These are phyloP conservation scores for Sebastolobus alascanus DNA, from an alignment of 2,797 vertebrate species.

Conservation along the genomic window DNA sequence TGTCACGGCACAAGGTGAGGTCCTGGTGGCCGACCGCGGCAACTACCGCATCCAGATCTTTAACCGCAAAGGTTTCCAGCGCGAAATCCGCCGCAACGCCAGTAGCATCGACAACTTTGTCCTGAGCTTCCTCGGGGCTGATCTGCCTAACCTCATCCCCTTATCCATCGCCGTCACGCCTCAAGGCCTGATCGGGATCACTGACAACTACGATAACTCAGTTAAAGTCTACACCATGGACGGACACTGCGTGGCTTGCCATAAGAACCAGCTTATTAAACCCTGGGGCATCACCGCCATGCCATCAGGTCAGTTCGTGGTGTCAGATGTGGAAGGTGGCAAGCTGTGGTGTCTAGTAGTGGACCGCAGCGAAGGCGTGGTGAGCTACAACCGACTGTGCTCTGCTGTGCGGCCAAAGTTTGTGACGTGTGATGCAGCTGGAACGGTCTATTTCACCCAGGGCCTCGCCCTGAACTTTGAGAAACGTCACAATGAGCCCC, in stretches of 20 bases:
- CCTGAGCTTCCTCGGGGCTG: slow-evolving; percentile 95
- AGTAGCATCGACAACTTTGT: slow-evolving; percentile 97
- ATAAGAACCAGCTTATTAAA: slow-evolving; percentile 96
- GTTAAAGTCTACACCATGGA: slow-evolving; percentile 97
- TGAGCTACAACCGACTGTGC: slow-evolving; percentile 94
- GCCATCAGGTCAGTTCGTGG: slow-evolving; percentile 96
- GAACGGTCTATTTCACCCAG: slow-evolving; percentile 97
- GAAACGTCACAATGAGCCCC: slow-evolving; percentile 94
- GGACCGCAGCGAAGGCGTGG: slow-evolving; percentile 92
- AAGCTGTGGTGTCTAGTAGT: slow-evolving; percentile 97
- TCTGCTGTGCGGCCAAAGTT: slow-evolving; percentile 97
- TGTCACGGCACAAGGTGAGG: slow-evolving; percentile 91
- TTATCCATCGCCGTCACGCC: slow-evolving; percentile 95
- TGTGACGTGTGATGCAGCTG: slow-evolving; percentile 93
- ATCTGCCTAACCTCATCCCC: slow-evolving; percentile 94
- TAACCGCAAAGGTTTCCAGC: slow-evolving; percentile 95
- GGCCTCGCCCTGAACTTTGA: slow-evolving; percentile 96
- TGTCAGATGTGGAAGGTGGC: slow-evolving; percentile 96
- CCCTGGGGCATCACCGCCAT: slow-evolving; percentile 97
- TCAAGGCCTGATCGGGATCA: slow-evolving; percentile 95
- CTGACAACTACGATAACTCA: slow-evolving; percentile 97
- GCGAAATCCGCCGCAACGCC: slow-evolving; percentile 95
- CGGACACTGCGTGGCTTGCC: slow-evolving; percentile 95
- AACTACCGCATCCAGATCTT: slow-evolving; percentile 98
- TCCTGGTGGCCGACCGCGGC: slow-evolving; percentile 95